phyloP scores from a whole-genome alignment of 1,140 invertebrate genomes.

The Cydia fagiglandana region DNA sequence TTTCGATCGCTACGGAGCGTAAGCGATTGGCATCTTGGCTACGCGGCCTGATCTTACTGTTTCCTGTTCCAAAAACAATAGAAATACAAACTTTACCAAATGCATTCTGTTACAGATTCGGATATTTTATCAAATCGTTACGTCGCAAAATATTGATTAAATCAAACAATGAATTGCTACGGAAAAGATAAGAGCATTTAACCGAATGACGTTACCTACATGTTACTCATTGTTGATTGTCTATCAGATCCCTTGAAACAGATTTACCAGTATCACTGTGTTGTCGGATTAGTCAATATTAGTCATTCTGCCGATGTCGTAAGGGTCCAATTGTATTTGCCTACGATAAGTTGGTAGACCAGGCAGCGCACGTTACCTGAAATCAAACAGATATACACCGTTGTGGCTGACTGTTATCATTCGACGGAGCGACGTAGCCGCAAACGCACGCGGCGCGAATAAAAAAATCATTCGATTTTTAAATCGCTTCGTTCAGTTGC shows the following conservation, averaged over 20 bases:
- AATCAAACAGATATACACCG: slow-evolving; percentile 25
- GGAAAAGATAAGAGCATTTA: slow-evolving; percentile 20
- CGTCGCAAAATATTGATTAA: neutral
- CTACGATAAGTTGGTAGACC: neutral
- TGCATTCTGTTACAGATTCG: neutral
- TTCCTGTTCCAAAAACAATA: too few species aligned
- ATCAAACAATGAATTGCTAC: slow-evolving; percentile 1
- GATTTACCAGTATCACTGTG: neutral
- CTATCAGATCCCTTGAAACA: neutral
- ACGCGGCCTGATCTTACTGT: too few species aligned
- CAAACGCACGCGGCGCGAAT: slow-evolving; percentile 44
- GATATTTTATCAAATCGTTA: slow-evolving; percentile 7
- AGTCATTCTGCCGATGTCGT: neutral
- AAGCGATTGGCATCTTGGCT: too few species aligned
- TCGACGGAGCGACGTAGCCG: slow-evolving; percentile 44
- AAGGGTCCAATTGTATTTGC: neutral
- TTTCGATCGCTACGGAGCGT: too few species aligned
- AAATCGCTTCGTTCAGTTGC: slow-evolving; percentile 32
- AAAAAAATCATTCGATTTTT: slow-evolving; percentile 37
- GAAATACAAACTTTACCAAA: neutral
- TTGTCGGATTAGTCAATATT: neutral
- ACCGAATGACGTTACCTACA: neutral
- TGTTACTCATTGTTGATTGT: slow-evolving; percentile 19
- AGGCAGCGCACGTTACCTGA: slow-evolving; percentile 22
- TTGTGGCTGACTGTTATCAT: slow-evolving; percentile 50